Evolutionary conservation across 2,113 vertebrate species (phyloP), one percentile per base, ranked within the genome.

Genomic region (Tricholaema leucomelas): DNA sequence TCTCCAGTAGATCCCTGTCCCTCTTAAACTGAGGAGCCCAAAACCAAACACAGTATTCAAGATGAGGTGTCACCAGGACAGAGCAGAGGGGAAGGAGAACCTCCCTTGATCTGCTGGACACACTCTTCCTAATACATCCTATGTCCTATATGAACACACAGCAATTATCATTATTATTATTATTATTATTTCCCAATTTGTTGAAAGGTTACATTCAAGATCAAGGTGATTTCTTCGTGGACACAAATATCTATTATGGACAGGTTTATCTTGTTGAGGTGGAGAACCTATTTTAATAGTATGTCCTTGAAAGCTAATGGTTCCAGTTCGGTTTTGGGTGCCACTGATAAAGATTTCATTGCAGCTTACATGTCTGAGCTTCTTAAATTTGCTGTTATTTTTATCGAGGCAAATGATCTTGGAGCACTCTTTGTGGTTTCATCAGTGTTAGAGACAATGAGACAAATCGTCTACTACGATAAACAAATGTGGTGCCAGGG

Each of bases 341-440:
- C 72, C 58, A 30, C 78, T 54, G 81, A 93, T 95, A 90, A 86
- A 84, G 77, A 84, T 2, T 91, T 67, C 20, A 82, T 42, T 31
- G 15, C 60, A 87, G 46, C 38, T 82, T 80, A 85, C 21, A 28
- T 75, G 93, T 90, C 81, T 55, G 55, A 61, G 35, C 25, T 82
- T 87, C 81, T 92, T 80, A 82, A 85, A 93, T 89, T 87, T 91
- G 71, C 79, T 93, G 84, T 94, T 71, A 74, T 85, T 94, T 92
- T 89, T 94, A 93, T 89, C 81, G 3, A 93, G 65, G 81, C 71
- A 80, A 87, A 92, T 85, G 23, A 89, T 94, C 87, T 91, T 74
- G 81, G 64, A 87, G 54, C 18, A 44, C 60, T 87, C 44, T 87
- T 96, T 93, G 90, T 94, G 88, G 93, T 95, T 95, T 93, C 84